Evolutionary conservation across 2,888 invertebrate species (phyloP), one percentile per base, ranked within the genome.

Genomic region (Xanthorhoe spadicearia): DNA sequence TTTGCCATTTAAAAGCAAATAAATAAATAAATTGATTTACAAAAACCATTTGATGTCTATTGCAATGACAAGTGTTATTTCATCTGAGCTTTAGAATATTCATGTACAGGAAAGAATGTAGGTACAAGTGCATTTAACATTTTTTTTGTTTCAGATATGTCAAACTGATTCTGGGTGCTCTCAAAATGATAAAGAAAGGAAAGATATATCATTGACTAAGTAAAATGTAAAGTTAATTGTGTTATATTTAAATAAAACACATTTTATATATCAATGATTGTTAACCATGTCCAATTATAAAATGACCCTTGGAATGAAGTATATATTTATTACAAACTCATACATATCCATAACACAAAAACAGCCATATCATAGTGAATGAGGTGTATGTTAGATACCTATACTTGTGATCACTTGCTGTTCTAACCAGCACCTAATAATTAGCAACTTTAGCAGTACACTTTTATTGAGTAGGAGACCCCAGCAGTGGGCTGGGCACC

Each of bases 231-330:
- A 48, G 15, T 58, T 13, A 50, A 58, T 18, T 32, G 10, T 38
- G 13, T 19, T 50, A 35, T 35, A 53, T 28, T 23, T 18, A 60
- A 60, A 67, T 63, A 60, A 67, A 66, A 66, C 61, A 70, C 67
- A 71, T 59, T n/a, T n/a, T 68, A 43, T 67, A 23, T 70, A 66
- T 71, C 57, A 76, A 77, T 80, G 74, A 74, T 78, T 80, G 75
- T 78, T 78, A 73, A 72, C 78, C 78, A 79, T 75, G 76, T 77
- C 77, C 76, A 74, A 80, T 73, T 71, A 72, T 75, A 70, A 61
- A 71, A 66, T 69, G 66, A 69, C 71, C 74, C 71, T 64, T 81
- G 82, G 81, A 82, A 82, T 82, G 81, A 81, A 79, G 4, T 56
- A 54, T 43, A 52, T 62, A 58, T 63, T 63, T 67, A 77, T 72